Evolutionary conservation across 2,888 invertebrate genomes (phyloP), one percentile per base, ranked within the genome.

Genomic region (Cheilosia impressa): DNA sequence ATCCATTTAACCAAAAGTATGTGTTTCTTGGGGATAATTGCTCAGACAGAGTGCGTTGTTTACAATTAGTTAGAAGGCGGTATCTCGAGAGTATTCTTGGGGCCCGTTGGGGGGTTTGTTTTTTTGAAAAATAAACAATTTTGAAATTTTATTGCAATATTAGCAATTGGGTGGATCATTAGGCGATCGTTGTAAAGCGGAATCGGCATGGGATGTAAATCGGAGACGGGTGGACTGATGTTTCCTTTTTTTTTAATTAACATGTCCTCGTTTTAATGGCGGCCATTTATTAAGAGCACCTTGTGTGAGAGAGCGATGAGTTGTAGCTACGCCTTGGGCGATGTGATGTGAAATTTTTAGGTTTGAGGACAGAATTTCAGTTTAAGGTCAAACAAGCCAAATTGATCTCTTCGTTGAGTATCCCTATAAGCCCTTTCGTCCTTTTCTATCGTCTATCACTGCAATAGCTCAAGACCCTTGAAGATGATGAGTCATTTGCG

Each of bases 91-190:
- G 10, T 43, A n/a, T 50, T 27, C 5, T 19, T 50, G 50, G 38
- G 34, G 22, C 19, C 22, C 17, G 7, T 19, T 4, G 2, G 31
- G 9, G 41, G 9, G 17, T 71, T 58, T 72, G 27, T 45, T 55
- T 63, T 53, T 0, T 31, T 47, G 24, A 34, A 60, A 43, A 50
- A 60, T 22, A 76, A 76, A 66, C 43, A 52, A 41, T 24, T 57
- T 41, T 50, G 3, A 47, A 50, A 55, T 60, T 60, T 68, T 22
- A 68, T 76, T 60, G 76, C 52, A 53, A 60, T 60, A 60, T 52
- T 22, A 68, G 17, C 76, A 76, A 76, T 76, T 76, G 68, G 47
- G 34, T 9, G n/a, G 43, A 34, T 22, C 43, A 60, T 68, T 76
- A 68, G 9, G 10, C 38, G 17, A n/a, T 22, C 53, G 53, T 9